Evolutionary conservation across 1,140 invertebrate genomes (phyloP).

Genomic region (Pemphigus obesinymphae): DNA sequence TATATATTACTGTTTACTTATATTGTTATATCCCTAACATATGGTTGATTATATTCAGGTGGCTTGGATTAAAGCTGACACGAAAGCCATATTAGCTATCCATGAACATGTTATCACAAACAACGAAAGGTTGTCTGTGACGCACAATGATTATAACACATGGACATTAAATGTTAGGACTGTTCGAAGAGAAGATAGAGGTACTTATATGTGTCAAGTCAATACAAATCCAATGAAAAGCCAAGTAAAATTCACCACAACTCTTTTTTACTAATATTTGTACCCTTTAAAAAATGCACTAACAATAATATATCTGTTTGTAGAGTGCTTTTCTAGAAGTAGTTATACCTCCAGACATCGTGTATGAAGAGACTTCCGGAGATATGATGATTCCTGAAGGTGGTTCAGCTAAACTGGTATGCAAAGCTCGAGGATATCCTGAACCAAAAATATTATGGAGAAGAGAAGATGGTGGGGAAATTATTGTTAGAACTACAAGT

Average conservation of each 20-base stretch:
- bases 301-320: slow-evolving; percentile 44
- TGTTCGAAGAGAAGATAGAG: slow-evolving; percentile 76
- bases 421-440: slow-evolving; percentile 78
- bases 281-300: not conserved
- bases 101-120: slow-evolving; percentile 89
- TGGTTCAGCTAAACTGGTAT: slow-evolving; percentile 77
- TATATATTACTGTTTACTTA: too few species aligned
- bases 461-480: slow-evolving; percentile 77
- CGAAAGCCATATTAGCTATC: slow-evolving; percentile 84
- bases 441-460: slow-evolving; percentile 80
- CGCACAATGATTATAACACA: slow-evolving; percentile 80
- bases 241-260: slow-evolving; percentile 61
- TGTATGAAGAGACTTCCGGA: slow-evolving; percentile 79
- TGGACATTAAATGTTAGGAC: slow-evolving; percentile 81
- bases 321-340: slow-evolving; percentile 80
- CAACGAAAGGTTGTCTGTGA: slow-evolving; percentile 76
- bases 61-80: slow-evolving; percentile 88
- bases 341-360: slow-evolving; percentile 84
- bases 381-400: slow-evolving; percentile 89
- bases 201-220: slow-evolving; percentile 88
- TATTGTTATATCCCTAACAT: not conserved
- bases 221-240: slow-evolving; percentile 91
- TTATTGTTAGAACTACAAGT: slow-evolving; percentile 61
- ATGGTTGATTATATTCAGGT: slow-evolving; percentile 57
- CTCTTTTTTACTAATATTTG: not conserved